Evolutionary conservation across 2,797 vertebrate species (phyloP).

Genomic region (Smutsia temminckii): DNA sequence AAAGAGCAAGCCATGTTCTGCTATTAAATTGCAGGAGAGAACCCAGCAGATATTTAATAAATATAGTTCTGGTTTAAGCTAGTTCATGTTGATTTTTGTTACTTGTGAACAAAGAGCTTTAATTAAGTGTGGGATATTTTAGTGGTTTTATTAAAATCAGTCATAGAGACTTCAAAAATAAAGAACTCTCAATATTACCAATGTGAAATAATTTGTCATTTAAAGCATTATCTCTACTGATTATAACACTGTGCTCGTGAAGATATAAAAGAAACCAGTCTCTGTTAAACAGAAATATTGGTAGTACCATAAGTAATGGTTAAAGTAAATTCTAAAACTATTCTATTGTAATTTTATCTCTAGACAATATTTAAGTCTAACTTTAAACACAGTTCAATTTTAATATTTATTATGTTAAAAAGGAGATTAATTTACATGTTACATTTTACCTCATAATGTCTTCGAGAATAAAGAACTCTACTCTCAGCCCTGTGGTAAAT

Average conservation of each 20-base stretch:
- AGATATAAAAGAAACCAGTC: not conserved
- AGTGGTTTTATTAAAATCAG: not conserved
- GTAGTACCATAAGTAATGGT: not conserved
- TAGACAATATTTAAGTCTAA: not conserved
- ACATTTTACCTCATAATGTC: not conserved
- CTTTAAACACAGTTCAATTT: conserved; percentile 26
- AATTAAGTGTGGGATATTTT: not conserved
- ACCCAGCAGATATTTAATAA: not conserved
- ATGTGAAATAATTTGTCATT: not conserved
- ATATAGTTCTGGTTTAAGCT: not conserved
- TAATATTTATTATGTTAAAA: conserved; percentile 16
- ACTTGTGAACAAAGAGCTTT: not conserved
- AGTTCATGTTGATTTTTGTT: not conserved
- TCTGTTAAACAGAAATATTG: not conserved
- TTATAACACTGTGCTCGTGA: conserved; percentile 5
- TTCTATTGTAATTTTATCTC: not conserved
- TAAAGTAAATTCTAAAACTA: not conserved
- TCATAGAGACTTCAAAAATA: not conserved
- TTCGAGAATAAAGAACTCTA: conserved; percentile 3
- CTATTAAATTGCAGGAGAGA: not conserved
- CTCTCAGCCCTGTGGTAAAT: conserved; percentile 21
- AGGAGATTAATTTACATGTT: conserved; percentile 24
- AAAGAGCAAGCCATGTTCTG: not conserved
- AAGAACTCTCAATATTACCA: not conserved
- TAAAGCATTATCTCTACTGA: not conserved